Base-by-base conservation (phyloP, 2,113 vertebrate genomes). In the Eurystomus gularis region DNA sequence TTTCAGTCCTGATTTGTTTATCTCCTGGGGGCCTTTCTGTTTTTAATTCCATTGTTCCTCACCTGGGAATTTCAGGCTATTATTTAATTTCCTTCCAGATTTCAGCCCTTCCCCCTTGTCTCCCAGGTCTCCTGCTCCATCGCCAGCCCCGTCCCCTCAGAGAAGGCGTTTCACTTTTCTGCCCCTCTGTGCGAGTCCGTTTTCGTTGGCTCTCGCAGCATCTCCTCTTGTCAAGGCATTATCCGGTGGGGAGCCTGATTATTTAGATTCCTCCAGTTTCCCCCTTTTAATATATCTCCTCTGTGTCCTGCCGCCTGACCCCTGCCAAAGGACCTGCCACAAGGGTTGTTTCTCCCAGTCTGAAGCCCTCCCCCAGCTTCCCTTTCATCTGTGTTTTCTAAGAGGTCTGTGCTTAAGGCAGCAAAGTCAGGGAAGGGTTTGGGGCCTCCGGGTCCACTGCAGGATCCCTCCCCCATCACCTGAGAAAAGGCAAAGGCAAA, bases 271-370 rank as follows among this genome's bases (percentile, higher is more conserved):
- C 94, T 96, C 62, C 81, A 76, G 95, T 90, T 97, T 89, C 96
- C 96, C 93, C 95, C 93, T 95, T 96, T 96, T 97, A 95, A 97
- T 97, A 96, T 95, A 96, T 96, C 96, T 97, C 83, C 78, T 94
- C 83, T 52, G 92, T 87, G 94, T 97, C 95, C 94, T 42, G 95
- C 83, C 94, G 96, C 78, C 91, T 97, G 96, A 96, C 96, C 96
- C 91, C 96, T 96, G 95, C 96, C 96, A 79, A 89, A 96, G 88
- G 96, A 96, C 94, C 96, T 96, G 96, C 96, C 96, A 96, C 65
- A 6, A 95, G 83, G 91, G 93, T 33, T 96, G 94, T 95, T 97
- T 94, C 96, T 96, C 91, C 94, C 95, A 66, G 94, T 64, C 95
- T 92, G 96, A 72, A 96, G 93, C 96, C 96, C 96, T 97, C 96